These are phyloP conservation scores for Thaleichthys pacificus DNA, from an alignment of 2,797 vertebrate species.

Conservation along the genomic window DNA sequence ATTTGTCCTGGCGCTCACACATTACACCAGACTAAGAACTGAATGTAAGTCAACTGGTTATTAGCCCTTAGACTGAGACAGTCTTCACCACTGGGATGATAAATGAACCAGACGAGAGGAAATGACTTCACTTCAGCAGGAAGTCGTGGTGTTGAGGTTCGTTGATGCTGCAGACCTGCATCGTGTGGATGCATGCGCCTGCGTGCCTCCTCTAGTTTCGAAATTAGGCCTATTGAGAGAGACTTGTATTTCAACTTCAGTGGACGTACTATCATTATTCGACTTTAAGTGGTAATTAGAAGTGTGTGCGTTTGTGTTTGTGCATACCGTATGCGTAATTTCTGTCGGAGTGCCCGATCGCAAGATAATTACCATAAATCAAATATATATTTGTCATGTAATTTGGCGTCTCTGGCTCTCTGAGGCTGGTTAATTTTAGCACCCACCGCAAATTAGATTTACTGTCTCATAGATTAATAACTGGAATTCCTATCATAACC, in stretches of 20 bases:
- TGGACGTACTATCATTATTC: background rate
- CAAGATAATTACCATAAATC: conserved; percentile 71
- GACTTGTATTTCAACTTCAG: background rate
- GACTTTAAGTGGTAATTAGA: background rate
- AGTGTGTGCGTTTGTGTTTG: background rate
- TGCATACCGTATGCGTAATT: conserved; percentile 3
- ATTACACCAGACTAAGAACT: conserved; percentile 55
- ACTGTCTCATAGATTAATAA: conserved; percentile 67
- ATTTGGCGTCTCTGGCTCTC: conserved; percentile 63
- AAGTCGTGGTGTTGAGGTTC: conserved; percentile 32
- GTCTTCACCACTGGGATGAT: conserved; percentile 62
- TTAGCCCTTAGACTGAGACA: conserved; percentile 56
- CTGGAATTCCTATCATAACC: conserved; percentile 28
- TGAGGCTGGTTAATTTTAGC: conserved; percentile 66
- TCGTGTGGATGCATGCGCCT: background rate
- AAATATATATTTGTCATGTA: conserved; percentile 70
- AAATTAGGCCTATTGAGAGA: background rate
- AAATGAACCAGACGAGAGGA: conserved; percentile 59
- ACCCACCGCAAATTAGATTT: conserved; percentile 58
- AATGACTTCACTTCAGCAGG: conserved; percentile 57
- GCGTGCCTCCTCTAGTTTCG: background rate
- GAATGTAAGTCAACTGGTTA: conserved; percentile 64
- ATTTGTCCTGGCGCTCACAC: conserved; percentile 28
- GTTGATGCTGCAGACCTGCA: background rate
- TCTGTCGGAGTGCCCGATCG: conserved; percentile 50